These are phyloP conservation scores for Mormyrops boulengeri DNA, from an alignment of 2,797 vertebrate genomes.

Conservation along the genomic window DNA sequence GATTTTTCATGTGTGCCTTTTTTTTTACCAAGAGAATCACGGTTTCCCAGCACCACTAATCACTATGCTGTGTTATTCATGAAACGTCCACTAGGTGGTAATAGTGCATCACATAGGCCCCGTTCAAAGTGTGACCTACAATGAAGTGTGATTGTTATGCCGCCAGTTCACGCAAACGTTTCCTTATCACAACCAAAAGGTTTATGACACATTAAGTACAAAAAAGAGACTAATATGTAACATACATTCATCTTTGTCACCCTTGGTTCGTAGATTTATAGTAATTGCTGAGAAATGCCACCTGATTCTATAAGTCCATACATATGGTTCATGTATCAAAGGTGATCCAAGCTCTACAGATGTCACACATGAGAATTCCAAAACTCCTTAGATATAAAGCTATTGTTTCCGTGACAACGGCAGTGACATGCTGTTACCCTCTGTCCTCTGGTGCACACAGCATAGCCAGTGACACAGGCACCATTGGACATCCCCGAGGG, in stretches of 20 bases:
- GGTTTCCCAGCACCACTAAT: not conserved
- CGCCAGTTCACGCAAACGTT: not conserved
- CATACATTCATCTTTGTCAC: not conserved
- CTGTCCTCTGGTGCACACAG: constrained; percentile 87
- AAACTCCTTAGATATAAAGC: not conserved
- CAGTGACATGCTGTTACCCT: constrained; percentile 61
- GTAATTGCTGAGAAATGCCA: not conserved
- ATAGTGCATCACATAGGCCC: not conserved
- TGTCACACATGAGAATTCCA: not conserved
- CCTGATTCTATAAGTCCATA: not conserved
- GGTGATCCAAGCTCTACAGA: not conserved
- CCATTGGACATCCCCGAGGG: constrained; percentile 83
- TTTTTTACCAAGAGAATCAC: not conserved
- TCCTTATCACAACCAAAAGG: not conserved
- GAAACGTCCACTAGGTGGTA: not conserved
- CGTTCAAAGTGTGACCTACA: not conserved
- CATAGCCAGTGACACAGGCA: constrained; percentile 85
- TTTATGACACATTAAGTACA: not conserved
- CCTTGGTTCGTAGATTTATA: not conserved
- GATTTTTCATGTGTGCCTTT: not conserved
- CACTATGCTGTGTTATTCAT: not conserved
- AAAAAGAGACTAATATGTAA: not conserved
- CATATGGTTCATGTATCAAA: not conserved
- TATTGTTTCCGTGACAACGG: not conserved
- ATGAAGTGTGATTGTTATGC: not conserved